Evolutionary conservation across 2,797 vertebrate species (phyloP).

Genomic region (Sebastes trivittatus): DNA sequence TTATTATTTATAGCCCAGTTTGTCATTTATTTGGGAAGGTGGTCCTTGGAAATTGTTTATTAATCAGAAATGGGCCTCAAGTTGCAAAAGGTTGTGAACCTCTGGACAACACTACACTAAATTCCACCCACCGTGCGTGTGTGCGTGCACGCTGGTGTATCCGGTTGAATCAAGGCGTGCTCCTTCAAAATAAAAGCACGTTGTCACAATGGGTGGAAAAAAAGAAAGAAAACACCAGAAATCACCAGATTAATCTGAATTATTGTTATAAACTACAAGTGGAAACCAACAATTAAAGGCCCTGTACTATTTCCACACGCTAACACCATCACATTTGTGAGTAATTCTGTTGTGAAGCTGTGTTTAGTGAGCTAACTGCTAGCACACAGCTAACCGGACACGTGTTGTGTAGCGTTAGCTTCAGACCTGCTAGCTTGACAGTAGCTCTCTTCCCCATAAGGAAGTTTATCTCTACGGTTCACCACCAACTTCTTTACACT

Average conservation of each 20-base stretch:
- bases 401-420: conserved; percentile 22
- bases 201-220: not conserved
- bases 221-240: not conserved
- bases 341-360: not conserved
- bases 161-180: not conserved
- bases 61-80: no score
- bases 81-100: no score
- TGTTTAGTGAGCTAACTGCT: not conserved
- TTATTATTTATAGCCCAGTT: no score
- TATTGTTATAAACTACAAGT: no score
- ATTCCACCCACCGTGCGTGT: no score
- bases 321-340: fast-evolving
- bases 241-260: fast-evolving
- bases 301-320: fast-evolving
- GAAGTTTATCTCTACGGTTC: conserved; percentile 60
- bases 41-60: no score
- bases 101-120: no score
- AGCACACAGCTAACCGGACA: conserved; percentile 53
- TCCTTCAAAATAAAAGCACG: conserved; percentile 49
- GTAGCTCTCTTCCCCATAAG: conserved; percentile 45
- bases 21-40: no score
- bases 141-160: not conserved
- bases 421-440: conserved; percentile 48
- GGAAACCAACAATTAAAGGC: fast-evolving
- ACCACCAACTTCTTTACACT: conserved; percentile 8